A percentile compares a stretch with the other conserved stretches of the same genome.
Conservation (phyloP, 2,797 vertebrate species). For the Peromyscus aztecus region DNA sequence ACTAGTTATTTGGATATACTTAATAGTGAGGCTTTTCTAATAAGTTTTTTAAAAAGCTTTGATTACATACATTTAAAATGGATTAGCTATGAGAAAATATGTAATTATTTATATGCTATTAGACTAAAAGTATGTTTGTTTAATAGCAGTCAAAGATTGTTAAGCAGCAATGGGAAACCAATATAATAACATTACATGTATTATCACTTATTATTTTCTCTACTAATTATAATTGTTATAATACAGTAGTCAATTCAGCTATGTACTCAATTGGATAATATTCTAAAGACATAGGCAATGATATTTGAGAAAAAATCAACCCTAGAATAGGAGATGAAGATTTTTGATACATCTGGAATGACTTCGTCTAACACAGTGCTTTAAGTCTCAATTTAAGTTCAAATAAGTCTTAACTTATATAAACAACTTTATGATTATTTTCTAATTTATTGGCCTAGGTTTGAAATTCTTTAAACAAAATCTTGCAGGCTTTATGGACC, state of each 20-base stretch:
- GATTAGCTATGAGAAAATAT: neutral
- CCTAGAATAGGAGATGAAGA: neutral
- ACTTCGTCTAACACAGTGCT: neutral
- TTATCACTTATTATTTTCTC: conserved; percentile 6
- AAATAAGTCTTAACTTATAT: neutral
- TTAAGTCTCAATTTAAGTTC: neutral
- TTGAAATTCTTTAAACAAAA: neutral
- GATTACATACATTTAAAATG: conserved; percentile 13
- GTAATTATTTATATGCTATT: neutral
- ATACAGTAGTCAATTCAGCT: neutral
- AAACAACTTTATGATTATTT: conserved; percentile 15
- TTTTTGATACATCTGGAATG: neutral
- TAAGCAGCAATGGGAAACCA: neutral
- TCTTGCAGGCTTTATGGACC: neutral
- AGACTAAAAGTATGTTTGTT: conserved; percentile 30
- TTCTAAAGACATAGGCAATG: neutral
- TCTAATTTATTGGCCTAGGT: neutral
- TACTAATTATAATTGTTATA: neutral
- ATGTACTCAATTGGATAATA: neutral
- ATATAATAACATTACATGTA: neutral
- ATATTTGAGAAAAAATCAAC: conserved; percentile 9
- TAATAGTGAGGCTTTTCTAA: conserved; percentile 17
- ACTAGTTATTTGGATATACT: conserved; percentile 22
- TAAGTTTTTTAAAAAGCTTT: conserved; percentile 16
- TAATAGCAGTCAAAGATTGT: neutral